Conservation (phyloP, 1,140 invertebrate species). For the Drosophila rhopaloa region DNA sequence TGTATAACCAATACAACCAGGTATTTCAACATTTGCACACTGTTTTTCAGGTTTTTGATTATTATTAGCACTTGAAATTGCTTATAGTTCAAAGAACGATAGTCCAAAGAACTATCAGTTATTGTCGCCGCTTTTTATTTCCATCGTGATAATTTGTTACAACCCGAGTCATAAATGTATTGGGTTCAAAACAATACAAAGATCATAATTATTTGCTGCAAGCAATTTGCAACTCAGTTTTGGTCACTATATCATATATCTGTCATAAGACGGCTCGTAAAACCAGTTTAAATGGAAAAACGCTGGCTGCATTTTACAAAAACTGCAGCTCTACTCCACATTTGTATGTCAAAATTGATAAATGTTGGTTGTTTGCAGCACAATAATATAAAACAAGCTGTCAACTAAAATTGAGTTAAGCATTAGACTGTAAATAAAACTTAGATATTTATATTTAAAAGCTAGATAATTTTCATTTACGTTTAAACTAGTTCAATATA, state of each 20-base stretch:
- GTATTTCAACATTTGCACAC: too few species aligned
- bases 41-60: too few species aligned
- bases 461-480: too few species aligned
- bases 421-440: too few species aligned
- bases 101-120: too few species aligned
- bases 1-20: too few species aligned
- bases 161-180: neutral
- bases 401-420: too few species aligned
- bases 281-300: slow-evolving; percentile 11
- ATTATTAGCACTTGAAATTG: too few species aligned
- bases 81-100: too few species aligned
- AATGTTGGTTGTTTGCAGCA: neutral
- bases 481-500: too few species aligned
- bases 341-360: slow-evolving; percentile 3
- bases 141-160: neutral
- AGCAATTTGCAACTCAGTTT: slow-evolving; percentile 3
- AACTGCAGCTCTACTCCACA: neutral
- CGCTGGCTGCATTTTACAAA: neutral
- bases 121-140: too few species aligned
- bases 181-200: neutral
- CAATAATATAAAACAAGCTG: neutral
- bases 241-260: slow-evolving; percentile 10
- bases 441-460: too few species aligned
- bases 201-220: slow-evolving; percentile 1
- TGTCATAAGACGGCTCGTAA: slow-evolving; percentile 1